Percentiles rank a stretch among this genome's conserved stretches.
Evolutionary conservation across 2,888 invertebrate genomes (phyloP).

Genomic region (Celastrina argiolus): DNA sequence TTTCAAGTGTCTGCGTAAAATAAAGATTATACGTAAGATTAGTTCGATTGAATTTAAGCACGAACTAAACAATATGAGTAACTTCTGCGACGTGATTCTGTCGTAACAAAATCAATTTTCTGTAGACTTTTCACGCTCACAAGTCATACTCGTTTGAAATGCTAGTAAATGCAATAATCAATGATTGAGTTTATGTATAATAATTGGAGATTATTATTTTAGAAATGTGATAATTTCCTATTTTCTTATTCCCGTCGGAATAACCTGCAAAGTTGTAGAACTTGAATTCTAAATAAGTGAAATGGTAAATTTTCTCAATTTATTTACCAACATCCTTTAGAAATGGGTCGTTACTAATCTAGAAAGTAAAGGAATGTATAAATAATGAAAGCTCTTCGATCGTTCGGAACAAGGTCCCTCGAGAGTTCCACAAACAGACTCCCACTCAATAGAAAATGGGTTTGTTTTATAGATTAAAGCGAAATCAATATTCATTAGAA

Average conservation of each 20-base stretch:
- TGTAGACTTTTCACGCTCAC: not conserved
- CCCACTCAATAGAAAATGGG: constrained; percentile 32
- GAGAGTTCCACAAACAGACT: constrained; percentile 50
- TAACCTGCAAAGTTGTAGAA: too few species aligned
- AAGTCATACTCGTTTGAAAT: not conserved
- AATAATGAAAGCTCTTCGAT: constrained; percentile 36
- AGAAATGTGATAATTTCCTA: too few species aligned
- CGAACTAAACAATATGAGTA: not conserved
- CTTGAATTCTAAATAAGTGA: too few species aligned
- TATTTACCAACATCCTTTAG: too few species aligned
- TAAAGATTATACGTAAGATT: not conserved
- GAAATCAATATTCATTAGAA: constrained; percentile 23
- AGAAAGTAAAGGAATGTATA: not conserved
- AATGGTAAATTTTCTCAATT: too few species aligned
- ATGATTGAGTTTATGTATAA: not conserved
- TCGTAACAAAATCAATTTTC: constrained; percentile 12
- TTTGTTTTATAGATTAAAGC: constrained; percentile 29
- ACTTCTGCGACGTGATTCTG: constrained; percentile 4
- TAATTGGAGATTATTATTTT: too few species aligned
- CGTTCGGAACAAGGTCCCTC: constrained; percentile 42
- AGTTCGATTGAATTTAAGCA: not conserved
- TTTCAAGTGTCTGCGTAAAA: not conserved
- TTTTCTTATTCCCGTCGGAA: too few species aligned
- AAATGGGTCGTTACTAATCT: too few species aligned
- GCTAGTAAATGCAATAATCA: not conserved